These are phyloP conservation scores for Mohoua ochrocephala DNA, from an alignment of 2,113 vertebrate genomes.

Conservation along the genomic window DNA sequence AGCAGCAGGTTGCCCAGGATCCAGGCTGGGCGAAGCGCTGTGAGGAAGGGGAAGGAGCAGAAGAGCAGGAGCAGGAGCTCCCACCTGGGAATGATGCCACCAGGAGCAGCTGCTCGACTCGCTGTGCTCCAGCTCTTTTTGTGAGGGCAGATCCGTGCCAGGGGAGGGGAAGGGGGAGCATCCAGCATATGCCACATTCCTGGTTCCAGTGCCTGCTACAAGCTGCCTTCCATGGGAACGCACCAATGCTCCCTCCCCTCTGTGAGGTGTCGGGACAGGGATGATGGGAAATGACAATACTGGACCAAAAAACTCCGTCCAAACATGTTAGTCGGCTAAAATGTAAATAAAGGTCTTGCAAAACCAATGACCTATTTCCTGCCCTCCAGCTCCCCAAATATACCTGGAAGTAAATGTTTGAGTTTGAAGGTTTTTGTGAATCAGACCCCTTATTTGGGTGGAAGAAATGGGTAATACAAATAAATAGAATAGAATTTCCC, in stretches of 20 bases:
- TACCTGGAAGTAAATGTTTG: background rate
- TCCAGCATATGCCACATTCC: background rate
- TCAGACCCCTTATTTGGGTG: background rate
- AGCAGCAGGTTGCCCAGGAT: background rate
- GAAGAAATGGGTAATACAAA: background rate
- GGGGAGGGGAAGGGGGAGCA: background rate
- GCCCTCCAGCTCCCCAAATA: background rate
- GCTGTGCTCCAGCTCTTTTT: background rate
- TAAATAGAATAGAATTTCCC: background rate
- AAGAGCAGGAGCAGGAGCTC: background rate
- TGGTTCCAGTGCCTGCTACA: background rate
- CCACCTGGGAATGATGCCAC: background rate
- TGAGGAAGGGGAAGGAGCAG: background rate
- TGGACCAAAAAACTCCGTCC: background rate
- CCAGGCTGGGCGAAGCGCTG: background rate
- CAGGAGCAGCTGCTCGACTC: background rate
- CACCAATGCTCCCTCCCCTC: background rate
- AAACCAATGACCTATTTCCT: background rate
- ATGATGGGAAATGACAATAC: background rate
- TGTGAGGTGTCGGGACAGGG: background rate
- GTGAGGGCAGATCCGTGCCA: background rate
- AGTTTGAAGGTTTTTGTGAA: background rate
- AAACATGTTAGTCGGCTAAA: background rate
- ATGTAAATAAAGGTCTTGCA: background rate
- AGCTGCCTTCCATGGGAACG: background rate